A percentile compares a stretch with the other conserved stretches of the same genome.
These are phyloP conservation scores for Hesperophylax magnus DNA, from an alignment of 1,140 invertebrate species.

Conservation along the genomic window DNA sequence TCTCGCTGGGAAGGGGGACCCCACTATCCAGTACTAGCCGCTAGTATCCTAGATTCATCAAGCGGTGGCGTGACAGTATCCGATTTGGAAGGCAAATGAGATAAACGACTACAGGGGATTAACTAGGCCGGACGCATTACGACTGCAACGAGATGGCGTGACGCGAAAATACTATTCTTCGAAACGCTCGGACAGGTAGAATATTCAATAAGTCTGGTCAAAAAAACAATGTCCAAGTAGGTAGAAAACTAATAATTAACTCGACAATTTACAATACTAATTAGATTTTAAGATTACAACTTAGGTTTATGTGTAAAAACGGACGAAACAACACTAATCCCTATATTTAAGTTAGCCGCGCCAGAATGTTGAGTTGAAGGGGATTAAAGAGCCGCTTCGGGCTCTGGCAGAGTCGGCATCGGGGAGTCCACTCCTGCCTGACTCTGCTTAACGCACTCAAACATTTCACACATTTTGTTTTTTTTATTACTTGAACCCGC, in stretches of 20 bases:
- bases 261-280: too few relatives aligned
- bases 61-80: constrained; percentile 22
- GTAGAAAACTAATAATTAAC: not conserved
- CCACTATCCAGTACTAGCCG: too few relatives aligned
- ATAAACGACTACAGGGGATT: constrained; percentile 22
- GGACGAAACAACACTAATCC: not conserved
- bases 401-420: not conserved
- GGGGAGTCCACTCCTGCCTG: constrained; percentile 15
- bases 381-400: constrained; percentile 1
- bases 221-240: not conserved
- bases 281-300: not conserved
- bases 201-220: not conserved
- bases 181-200: constrained; percentile 14
- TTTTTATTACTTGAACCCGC: not conserved
- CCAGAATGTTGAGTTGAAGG: not conserved
- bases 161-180: constrained; percentile 20
- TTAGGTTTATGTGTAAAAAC: not conserved
- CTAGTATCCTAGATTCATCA: not conserved
- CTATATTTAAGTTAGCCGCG: not conserved
- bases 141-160: constrained; percentile 28
- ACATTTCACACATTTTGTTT: constrained; percentile 28
- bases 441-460: not conserved
- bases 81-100: constrained; percentile 39
- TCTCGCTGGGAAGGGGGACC: constrained; percentile 44
- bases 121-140: constrained; percentile 38